Base-by-base conservation (phyloP, 2,113 vertebrate species). In the Rutilus rutilus region DNA sequence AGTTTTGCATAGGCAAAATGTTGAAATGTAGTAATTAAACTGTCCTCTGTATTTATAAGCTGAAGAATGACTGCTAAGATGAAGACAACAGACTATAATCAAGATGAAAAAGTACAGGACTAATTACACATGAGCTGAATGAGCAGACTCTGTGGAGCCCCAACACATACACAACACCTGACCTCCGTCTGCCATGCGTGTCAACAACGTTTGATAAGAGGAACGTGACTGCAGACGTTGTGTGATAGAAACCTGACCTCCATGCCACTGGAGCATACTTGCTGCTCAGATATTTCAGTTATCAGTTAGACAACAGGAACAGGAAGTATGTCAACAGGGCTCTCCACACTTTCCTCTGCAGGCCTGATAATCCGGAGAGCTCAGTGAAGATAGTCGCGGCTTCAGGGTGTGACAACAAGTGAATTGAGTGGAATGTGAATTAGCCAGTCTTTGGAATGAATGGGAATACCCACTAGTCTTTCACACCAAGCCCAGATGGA, bases 251-350 rank as follows among this genome's bases (percentile, higher is more conserved):
- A 45, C 42, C 42, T 52, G 74, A 30, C 59, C 78, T 65, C 59
- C 39, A 45, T 69, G 50, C 64, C 47, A 42, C 67, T 67, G 57
- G 33, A 42, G 47, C 73, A 52, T 57, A 33, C 54, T 33, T 59
- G 59, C 60, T 47, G 30, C 33, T 62, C 78, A 81, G 59, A 88
- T 87, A 87, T 8, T 60, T 33, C 73, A 78, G 79, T 88, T 90
- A 90, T 92, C 87, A 42, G 88, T 71, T n/a, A 75, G 42, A 73
- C 62, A 67, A 64, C 69, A 88, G 87, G 78, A 85, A 88, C 83
- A 85, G 89, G 88, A 91, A 86, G 85, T 79, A 79, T 90, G 89
- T 88, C 88, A 86, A 90, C 85, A 78, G 85, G 39, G 4, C 25
- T 39, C 77, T 54, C 57, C 78, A 76, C 62, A 87, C 64, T 86